A percentile compares a stretch with the other conserved stretches of the same genome.
Conservation (phyloP, 2,888 invertebrate species). For the Taenaris catops region DNA sequence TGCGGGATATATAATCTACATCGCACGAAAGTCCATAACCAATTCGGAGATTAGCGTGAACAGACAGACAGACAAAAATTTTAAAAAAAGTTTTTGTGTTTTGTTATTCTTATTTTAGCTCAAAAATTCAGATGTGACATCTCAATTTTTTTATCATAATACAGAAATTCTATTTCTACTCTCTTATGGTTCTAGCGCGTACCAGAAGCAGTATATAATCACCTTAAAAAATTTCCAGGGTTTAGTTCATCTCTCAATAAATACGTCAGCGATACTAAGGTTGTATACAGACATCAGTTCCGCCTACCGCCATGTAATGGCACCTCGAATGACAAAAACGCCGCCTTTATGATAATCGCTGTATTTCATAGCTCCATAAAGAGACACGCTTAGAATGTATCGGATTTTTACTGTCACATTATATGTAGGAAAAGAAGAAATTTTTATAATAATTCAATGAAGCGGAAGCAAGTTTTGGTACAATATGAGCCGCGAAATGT, state of each 20-base stretch:
- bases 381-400: slow-evolving; percentile 22
- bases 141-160: no score
- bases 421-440: not conserved
- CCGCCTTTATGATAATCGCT: slow-evolving; percentile 65
- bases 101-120: no score
- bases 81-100: no score
- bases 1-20: no score
- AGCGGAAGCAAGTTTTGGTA: not conserved
- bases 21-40: no score
- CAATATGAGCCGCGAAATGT: slow-evolving; percentile 6
- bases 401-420: slow-evolving; percentile 9
- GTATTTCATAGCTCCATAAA: slow-evolving; percentile 60
- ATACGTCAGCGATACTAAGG: slow-evolving; percentile 3
- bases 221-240: no score
- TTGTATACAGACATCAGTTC: slow-evolving; percentile 14
- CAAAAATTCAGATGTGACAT: no score
- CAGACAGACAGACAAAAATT: no score
- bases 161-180: no score
- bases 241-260: slow-evolving; percentile 2
- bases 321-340: slow-evolving; percentile 56
- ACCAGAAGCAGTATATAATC: no score
- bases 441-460: slow-evolving; percentile 2
- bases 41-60: no score
- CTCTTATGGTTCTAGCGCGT: no score
- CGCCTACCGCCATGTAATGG: slow-evolving; percentile 24